Base-by-base conservation (phyloP, 2,888 invertebrate species). In the Pammene aurita region DNA sequence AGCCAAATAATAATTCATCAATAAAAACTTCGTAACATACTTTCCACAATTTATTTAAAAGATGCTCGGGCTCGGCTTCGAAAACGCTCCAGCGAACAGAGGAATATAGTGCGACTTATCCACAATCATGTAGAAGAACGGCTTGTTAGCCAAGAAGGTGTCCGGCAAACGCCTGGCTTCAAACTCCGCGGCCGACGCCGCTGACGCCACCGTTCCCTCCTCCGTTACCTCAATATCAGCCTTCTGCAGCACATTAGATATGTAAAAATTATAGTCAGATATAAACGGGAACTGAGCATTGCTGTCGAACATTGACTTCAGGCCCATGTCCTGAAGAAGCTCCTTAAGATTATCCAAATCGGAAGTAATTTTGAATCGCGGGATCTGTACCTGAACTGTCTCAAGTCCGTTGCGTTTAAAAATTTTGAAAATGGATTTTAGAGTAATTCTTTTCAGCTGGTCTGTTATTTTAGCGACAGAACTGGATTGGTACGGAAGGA, bases 361-460 rank as follows among this genome's bases (percentile, higher is more conserved):
- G 0, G 95, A 94, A 0, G 88, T 80, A 5, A 94, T 89, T 67
- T 89, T 92, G 76, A 95, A 95, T 74, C 92, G 90, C 0, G 95
- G 95, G 50, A 95, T 74, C 74, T 93, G 90, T 0, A 95, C 93
- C 41, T 89, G 86, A 0, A 94, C 93, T 2, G 85, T 85, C n/a
- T 81, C 87, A 0, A 86, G 81, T 11, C 83, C 81, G 1, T 86
- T 80, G 16, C 79, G 78, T 0, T 80, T 77, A 42, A 94, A 86
- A 7, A 84, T 78, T 4, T 84, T 77, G 44, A 94, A 87, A 41
- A 95, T 85, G 0, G 89, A 84, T 0, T 81, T 80, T 73, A 93
- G 79, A 67, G 93, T 92, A 13, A 93, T 77, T 0, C 73, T 77
- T 11, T 86, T 84, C n/a, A 96, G 77, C 13, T 87, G 86, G 0